Evolutionary conservation across 1,140 invertebrate genomes (phyloP), one percentile per base, ranked within the genome.

Genomic region (Ephestia elutella): DNA sequence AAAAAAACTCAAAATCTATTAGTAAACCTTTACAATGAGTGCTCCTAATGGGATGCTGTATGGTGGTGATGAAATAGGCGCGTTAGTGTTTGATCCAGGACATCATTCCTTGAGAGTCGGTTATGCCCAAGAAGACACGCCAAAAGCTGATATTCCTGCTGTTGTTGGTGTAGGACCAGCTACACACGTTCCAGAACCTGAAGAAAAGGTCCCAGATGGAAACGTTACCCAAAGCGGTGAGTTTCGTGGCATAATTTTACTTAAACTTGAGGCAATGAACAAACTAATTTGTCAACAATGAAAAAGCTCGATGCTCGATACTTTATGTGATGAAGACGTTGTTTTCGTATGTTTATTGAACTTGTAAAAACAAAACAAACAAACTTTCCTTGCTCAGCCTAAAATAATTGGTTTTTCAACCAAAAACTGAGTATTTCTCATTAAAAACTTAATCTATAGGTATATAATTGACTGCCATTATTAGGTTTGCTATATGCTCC

Each of bases 21-120:
- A 1, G 48, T 21, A 25, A 5, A 28, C 9, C 13, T 51, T 28
- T 19, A 68, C 18, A 38, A 87, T 87, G 83, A 87, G 85, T 78
- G 82, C 75, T 11, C 83, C 85, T 9, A 85, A 86, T 57, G 93
- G 92, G 56, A 96, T 96, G 94, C 78, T 96, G 35, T 96, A 96
- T 71, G 95, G 95, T 20, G 95, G 95, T 21, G 98, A 99, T 91
- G 98, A 99, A 87, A 99, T 99, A 67, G 98, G 98, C 13, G 98
- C 98, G 0, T 82, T 99, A 57, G 98, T 99, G 10, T 98, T 99
- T 84, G 98, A 99, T 88, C 93, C 97, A 49, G 98, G 85, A 0
- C 85, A 87, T 63, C 82, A 87, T 71, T 67, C 85, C 0, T 88
- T 97, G 50, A 89, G 96, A 53, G 95, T 95, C 66, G 96, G 96